Percentiles rank a stretch among this genome's conserved stretches.
These are phyloP conservation scores for Nymphicus hollandicus DNA, from an alignment of 2,113 vertebrate species.

Conservation along the genomic window DNA sequence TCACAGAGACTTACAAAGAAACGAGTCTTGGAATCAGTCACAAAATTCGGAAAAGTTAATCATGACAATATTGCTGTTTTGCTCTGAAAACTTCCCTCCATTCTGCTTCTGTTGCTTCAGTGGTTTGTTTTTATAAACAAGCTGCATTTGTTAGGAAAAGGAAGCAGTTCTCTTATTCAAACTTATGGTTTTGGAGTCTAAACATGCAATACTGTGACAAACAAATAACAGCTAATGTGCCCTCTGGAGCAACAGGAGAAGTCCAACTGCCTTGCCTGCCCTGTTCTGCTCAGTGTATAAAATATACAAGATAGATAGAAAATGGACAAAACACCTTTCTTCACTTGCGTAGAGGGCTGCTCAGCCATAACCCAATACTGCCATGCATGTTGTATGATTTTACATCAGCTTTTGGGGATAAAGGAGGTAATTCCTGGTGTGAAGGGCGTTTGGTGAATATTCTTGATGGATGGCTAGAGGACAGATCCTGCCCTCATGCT, in stretches of 20 bases:
- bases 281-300: background rate
- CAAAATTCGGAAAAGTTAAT: constrained; percentile 1
- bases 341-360: fast-evolving
- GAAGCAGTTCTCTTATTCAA: background rate
- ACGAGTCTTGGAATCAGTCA: background rate
- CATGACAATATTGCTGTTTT: background rate
- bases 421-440: fast-evolving
- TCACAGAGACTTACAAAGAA: background rate
- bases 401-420: background rate
- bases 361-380: background rate
- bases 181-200: background rate
- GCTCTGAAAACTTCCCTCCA: background rate
- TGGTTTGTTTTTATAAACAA: constrained; percentile 1
- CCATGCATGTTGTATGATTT: fast-evolving
- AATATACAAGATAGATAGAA: background rate
- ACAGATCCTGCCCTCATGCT: background rate
- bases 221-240: background rate
- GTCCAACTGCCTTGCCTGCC: background rate
- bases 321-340: background rate
- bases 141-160: constrained; percentile 9
- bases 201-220: background rate
- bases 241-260: background rate
- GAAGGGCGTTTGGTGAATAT: fast-evolving
- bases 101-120: background rate
- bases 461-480: fast-evolving